A percentile compares a stretch with the other conserved stretches of the same genome.
Conservation (phyloP, 64 coral and sea anemone genomes). For the Actinia equina region DNA sequence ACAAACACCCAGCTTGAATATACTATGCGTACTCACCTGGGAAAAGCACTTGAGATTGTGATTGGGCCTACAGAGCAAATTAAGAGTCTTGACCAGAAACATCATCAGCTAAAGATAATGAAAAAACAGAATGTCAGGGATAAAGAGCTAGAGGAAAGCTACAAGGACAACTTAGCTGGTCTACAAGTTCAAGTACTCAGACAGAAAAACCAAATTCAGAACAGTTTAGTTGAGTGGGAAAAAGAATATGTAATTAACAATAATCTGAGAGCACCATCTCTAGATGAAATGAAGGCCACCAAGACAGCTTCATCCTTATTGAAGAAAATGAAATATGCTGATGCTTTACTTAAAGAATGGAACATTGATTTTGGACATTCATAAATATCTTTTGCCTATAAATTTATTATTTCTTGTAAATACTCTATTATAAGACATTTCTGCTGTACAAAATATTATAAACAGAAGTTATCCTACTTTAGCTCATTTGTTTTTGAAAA, state of each 20-base stretch:
- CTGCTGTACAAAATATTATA: too few relatives aligned
- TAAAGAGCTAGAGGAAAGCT: constrained; percentile 19
- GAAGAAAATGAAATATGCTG: constrained; percentile 13
- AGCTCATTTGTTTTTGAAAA: background rate
- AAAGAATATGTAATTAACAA: constrained; percentile 2
- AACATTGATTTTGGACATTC: background rate
- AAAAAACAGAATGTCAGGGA: constrained; percentile 9
- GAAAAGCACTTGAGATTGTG: constrained; percentile 33
- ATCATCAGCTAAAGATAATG: constrained; percentile 11
- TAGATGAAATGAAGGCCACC: constrained; percentile 15
- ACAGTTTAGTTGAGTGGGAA: constrained; percentile 19
- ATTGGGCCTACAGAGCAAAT: background rate
- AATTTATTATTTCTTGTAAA: background rate
- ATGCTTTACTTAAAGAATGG: constrained; percentile 14
- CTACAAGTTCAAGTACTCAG: constrained; percentile 32
- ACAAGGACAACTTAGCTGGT: background rate
- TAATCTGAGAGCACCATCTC: constrained; percentile 3
- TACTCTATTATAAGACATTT: background rate
- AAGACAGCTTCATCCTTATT: constrained; percentile 1
- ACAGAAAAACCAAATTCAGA: background rate
- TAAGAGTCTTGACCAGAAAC: background rate
- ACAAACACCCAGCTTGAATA: background rate
- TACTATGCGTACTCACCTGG: background rate
- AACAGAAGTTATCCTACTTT: too few relatives aligned
- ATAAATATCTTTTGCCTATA: background rate